Evolutionary conservation across 2,888 invertebrate genomes (phyloP), one percentile per base, ranked within the genome.

Genomic region (Heteropelma amictum): DNA sequence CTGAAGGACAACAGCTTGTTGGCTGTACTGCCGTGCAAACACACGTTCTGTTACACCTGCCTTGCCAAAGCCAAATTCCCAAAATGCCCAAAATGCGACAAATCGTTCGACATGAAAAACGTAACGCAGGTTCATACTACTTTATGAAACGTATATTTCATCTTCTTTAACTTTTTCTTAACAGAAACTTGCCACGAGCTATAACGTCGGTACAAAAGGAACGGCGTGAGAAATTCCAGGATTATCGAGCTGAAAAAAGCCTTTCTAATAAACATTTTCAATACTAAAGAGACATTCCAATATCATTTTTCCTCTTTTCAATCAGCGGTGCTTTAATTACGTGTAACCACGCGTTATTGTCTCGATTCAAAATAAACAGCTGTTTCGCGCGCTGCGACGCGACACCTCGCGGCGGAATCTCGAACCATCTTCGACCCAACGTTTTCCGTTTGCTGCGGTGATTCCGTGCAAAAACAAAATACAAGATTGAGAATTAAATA

Each of bases 21-120:
- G 30, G 69, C 63, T 17, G 14, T 67, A 14, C 56, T 77, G 12
- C 73, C 76, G 5, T 79, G 79, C 40, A 42, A 72, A 21, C 79
- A 79, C 60, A 21, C 38, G n/a, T 72, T 76, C 21, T 79, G 79
- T 28, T 76, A 76, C 28, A 40, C 51, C 7, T 79, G 79, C 26
- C 71, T 78, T 5, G 56, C 45, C 19, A 53, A 47, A 38, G 53
- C 17, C 3, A 58, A 58, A 23, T 10, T 14, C 23, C 26, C 56
- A 2, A 45, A 42, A 19, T 79, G 78, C 40, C 73, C 61, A 60
- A 69, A 71, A 28, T 79, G 77, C 45, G 53, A 72, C 3, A 61
- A 77, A 14, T 47, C 40, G n/a, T 75, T 72, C 35, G 47, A 63
- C 8, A 51, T 72, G 69, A 78, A 63, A 35, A 61, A 75, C 47